A percentile compares a stretch with the other conserved stretches of the same genome.
Conservation (phyloP, 1,140 invertebrate species). For the Sycobia sp. region DNA sequence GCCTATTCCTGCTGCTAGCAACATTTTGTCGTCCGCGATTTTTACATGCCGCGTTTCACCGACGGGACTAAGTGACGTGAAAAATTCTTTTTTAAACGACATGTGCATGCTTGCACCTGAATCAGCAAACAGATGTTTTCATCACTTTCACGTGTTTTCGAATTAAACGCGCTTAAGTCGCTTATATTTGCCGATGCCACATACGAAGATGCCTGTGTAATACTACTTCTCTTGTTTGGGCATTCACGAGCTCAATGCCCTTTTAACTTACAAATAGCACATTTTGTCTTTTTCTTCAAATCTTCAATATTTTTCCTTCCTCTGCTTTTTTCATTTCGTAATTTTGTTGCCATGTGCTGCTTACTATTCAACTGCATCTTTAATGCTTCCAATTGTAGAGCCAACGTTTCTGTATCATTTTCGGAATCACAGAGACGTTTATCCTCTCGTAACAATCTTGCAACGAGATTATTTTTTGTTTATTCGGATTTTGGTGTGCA, state of each 20-base stretch:
- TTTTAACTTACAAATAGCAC: neutral
- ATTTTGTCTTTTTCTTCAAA: neutral
- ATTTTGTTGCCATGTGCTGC: no score
- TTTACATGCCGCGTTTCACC: no score
- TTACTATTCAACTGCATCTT: neutral
- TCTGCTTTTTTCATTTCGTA: no score
- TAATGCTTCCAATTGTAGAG: conserved; percentile 12
- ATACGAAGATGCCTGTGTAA: neutral
- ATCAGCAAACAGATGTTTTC: neutral
- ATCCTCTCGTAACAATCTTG: conserved; percentile 19
- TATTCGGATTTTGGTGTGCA: conserved; percentile 13
- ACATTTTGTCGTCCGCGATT: no score
- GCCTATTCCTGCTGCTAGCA: no score
- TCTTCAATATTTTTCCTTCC: no score
- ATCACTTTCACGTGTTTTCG: neutral
- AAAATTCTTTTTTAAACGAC: neutral
- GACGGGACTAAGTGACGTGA: neutral
- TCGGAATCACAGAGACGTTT: conserved; percentile 1
- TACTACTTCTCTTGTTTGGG: neutral
- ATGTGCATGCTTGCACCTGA: conserved; percentile 12
- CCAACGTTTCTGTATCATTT: neutral
- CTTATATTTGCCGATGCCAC: neutral
- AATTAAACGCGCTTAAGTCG: neutral
- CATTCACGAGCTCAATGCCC: conserved; percentile 1
- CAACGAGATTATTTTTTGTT: conserved; percentile 14